Base-by-base conservation (phyloP, 2,888 invertebrate genomes). In the Tuberolachnus salignus region DNA sequence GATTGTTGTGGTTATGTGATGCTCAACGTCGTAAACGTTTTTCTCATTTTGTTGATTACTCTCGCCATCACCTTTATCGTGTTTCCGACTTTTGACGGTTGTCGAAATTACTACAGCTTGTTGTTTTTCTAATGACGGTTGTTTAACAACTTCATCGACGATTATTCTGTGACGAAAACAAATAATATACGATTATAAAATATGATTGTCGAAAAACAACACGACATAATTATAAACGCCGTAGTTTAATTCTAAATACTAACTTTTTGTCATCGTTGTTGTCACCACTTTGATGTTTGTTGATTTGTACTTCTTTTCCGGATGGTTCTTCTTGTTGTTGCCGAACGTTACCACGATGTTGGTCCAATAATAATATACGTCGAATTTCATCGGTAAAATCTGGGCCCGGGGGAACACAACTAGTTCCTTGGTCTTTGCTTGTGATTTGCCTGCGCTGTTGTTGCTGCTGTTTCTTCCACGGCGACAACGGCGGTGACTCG, bases 311-410 rank as follows among this genome's bases (percentile, higher is more conserved):
- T 70, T 44, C 49, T 34, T 59, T 44, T 71, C 34, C 49, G 21
- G 8, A 16, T 6, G n/a, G 19, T n/a, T 9, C 46, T 11, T 4
- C 26, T 21, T 59, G 46, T 2, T 72, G 72, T 42, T 73, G 73
- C 11, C 51, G 73, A 63, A 73, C 42, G 14, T 73, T 63, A 9
- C 73, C 73, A 10, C 73, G 73, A 14, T 73, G 73, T 23, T 64
- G 51, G 63, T 73, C 73, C 9, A 73, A 73, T 10, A 73, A 42
- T 13, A 73, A 23, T 53, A 73, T 73, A n/a, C 73, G 73, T 0
- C 73, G 51, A 21, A 73, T 73, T 16, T 73, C 73, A n/a, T 73
- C 53, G 0, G 73, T 63, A n/a, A 73, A 73, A 51, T 73, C 73
- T 23, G 63, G 51, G 19, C 63, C 34, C 0, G 51, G 16, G 0